Conservation (phyloP, 2,888 invertebrate genomes). For the Morpho deidamia region DNA sequence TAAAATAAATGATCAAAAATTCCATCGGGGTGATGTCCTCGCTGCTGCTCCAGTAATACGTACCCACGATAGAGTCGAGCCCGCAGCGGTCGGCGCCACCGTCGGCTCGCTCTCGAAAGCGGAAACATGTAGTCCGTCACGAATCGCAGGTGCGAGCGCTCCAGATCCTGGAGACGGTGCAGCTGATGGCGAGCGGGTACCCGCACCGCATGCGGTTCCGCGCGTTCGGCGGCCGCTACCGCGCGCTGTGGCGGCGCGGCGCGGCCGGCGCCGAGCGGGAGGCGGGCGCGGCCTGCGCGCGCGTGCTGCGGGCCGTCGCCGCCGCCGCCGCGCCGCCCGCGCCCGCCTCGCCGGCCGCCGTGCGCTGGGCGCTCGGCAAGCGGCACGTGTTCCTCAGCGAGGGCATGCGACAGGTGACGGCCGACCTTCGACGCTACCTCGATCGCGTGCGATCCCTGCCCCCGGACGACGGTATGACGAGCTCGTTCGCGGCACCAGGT, state of each 20-base stretch:
- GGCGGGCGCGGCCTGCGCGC: constrained; percentile 76
- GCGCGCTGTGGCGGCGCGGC: constrained; percentile 90
- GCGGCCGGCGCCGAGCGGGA: constrained; percentile 85
- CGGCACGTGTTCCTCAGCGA: constrained; percentile 96
- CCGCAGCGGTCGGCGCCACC: too few relatives aligned
- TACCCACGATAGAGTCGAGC: too few relatives aligned
- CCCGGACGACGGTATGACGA: too few relatives aligned
- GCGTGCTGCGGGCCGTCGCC: constrained; percentile 87
- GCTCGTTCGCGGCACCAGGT: constrained; percentile 85
- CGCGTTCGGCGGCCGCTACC: constrained; percentile 92
- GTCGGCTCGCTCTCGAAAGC: too few relatives aligned
- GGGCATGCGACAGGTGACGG: constrained; percentile 93
- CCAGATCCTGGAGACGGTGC: constrained; percentile 95
- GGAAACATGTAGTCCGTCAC: too few relatives aligned
- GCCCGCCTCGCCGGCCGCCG: constrained; percentile 81
- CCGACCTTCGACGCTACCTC: constrained; percentile 43
- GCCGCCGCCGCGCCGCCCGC: constrained; percentile 88
- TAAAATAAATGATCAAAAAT: too few relatives aligned
- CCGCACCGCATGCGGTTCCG: constrained; percentile 97
- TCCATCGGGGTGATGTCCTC: too few relatives aligned
- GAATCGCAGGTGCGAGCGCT: constrained; percentile 84
- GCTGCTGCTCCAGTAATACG: too few relatives aligned
- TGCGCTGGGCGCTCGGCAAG: constrained; percentile 93
- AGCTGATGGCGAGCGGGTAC: constrained; percentile 96
- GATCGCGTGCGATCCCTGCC: too few relatives aligned